These are phyloP conservation scores for Aphis gossypii DNA, from an alignment of 1,140 invertebrate species.

Conservation along the genomic window DNA sequence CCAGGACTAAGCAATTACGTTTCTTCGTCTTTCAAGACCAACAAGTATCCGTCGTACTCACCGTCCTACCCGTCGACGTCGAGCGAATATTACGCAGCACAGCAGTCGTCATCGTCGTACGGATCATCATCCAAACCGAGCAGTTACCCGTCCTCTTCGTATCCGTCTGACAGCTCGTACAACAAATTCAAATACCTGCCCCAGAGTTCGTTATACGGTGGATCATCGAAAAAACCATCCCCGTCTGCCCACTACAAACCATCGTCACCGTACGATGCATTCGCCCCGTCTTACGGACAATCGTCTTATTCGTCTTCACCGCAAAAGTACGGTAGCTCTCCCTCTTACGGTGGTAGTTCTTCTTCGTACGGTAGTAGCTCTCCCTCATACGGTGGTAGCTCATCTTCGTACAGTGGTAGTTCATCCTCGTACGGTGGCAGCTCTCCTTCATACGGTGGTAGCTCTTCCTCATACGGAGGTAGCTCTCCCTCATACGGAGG, in stretches of 20 bases:
- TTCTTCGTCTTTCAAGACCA: neutral
- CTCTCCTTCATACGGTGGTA: neutral
- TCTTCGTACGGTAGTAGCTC: neutral
- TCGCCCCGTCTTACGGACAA: neutral
- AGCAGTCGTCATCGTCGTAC: neutral
- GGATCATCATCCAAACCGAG: neutral
- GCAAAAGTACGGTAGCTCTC: constrained; percentile 25
- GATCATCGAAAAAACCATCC: constrained; percentile 12
- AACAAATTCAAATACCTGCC: constrained; percentile 6
- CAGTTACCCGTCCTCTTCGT: neutral
- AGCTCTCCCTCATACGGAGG: neutral
- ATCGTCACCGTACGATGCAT: neutral
- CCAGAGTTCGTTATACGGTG: neutral
- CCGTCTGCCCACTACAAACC: constrained; percentile 21
- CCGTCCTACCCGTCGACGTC: constrained; percentile 34
- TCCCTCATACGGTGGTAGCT: neutral
- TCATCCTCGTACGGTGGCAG: neutral
- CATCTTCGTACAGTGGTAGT: neutral
- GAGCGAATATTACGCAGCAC: constrained; percentile 3
- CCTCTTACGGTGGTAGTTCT: neutral
- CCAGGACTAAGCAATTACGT: constrained; percentile 6
- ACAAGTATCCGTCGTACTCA: neutral
- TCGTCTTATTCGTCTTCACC: neutral
- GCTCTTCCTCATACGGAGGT: neutral
- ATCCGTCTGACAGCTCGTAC: neutral